Evolutionary conservation across 2,113 vertebrate genomes (phyloP), one percentile per base, ranked within the genome.

Genomic region (Cinclus mexicanus): DNA sequence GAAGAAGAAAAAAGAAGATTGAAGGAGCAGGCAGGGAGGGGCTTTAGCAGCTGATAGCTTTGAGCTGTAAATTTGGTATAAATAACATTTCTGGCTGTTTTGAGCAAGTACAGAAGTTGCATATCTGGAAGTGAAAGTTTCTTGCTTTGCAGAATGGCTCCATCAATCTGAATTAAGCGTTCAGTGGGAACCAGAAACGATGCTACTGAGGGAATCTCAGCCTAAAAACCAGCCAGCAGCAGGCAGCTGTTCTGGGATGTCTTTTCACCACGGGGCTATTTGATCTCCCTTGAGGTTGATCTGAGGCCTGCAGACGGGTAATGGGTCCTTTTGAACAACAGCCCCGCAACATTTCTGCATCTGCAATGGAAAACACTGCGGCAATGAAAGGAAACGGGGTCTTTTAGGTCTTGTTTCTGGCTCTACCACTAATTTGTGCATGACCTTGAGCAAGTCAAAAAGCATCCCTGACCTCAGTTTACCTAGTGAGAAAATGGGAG

Each of bases 321-420:
- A 88, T 93, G 90, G 69, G 75, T 8, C 88, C 87, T 60, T 86
- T 70, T 86, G 79, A 93, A 93, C 84, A 91, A 14, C 92, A 80
- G 79, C 47, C 93, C 90, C 46, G 7, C 53, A 82, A 49, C 44
- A 3, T 64, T 93, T 83, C 85, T 90, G 59, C 88, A 86, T 92
- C 85, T 95, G 95, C 92, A 88, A 75, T 37, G 81, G 92, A 78
- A 88, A 96, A 81, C 19, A 0, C 42, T 59, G 82, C 0, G 64
- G 92, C 75, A 88, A 33, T 56, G 85, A 92, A 88, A 96, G 91
- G 93, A 88, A 93, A 19, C 2, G 0, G 79, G 79, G 82, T 74
- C 93, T 93, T 92, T 95, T 42, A 83, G 87, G 82, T 80, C 88
- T 96, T 56, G 85, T 96, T 95, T 90, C 90, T 95, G 94, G 71